Conservation (phyloP, 2,113 vertebrate species). For the Polyodon spathula region DNA sequence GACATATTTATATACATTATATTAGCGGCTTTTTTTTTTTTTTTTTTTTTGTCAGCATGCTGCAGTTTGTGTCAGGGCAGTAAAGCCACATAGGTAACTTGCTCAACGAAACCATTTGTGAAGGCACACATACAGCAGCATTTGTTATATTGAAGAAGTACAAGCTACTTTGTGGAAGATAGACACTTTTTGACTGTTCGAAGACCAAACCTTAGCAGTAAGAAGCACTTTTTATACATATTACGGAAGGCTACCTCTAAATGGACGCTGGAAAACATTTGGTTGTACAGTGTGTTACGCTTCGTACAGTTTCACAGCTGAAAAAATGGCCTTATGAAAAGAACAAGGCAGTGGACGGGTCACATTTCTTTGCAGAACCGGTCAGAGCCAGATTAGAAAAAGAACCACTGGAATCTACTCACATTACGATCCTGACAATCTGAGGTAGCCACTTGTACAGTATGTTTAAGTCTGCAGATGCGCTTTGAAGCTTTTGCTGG, state of each 20-base stretch:
- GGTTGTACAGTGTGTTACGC: constrained; percentile 45
- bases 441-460: constrained; percentile 9
- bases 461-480: constrained; percentile 52
- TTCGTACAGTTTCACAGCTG: constrained; percentile 7
- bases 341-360: not conserved
- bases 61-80: not conserved
- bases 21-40: constrained; percentile 12
- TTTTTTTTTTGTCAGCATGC: constrained; percentile 10
- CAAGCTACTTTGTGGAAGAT: not conserved
- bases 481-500: constrained; percentile 41
- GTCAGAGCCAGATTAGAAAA: constrained; percentile 16
- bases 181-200: constrained; percentile 21
- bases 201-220: constrained; percentile 52
- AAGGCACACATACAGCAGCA: constrained; percentile 3
- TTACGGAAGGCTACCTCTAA: constrained; percentile 69
- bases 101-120: not conserved
- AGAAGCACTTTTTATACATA: constrained; percentile 55
- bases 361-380: not conserved
- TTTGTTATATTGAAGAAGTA: constrained; percentile 1
- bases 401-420: constrained; percentile 9
- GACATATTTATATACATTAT: constrained; percentile 13
- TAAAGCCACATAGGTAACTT: constrained; percentile 12
- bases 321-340: constrained; percentile 11
- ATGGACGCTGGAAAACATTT: constrained; percentile 26
- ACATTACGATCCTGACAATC: constrained; percentile 43